phyloP scores from a whole-genome alignment of 2,797 vertebrate species.

The Pseudotriccus pelzelni region DNA sequence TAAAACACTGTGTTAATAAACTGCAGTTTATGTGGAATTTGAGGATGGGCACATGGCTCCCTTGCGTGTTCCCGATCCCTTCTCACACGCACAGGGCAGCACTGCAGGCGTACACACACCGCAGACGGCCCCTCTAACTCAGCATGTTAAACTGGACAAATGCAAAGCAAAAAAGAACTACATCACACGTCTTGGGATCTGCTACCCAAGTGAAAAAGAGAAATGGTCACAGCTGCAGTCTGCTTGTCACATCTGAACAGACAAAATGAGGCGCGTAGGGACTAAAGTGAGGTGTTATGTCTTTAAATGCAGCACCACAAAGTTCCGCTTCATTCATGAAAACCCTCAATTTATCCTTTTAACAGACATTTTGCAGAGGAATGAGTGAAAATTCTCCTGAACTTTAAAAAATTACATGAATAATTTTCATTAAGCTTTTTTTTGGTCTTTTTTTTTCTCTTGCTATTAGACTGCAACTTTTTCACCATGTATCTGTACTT shows the following conservation, averaged over 20 bases:
- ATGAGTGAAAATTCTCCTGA: neutral
- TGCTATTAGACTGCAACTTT: neutral
- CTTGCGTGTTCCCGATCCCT: rapidly evolving
- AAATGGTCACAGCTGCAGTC: neutral
- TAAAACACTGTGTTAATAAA: neutral
- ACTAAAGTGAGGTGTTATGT: neutral
- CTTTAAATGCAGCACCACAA: neutral
- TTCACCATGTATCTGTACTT: neutral
- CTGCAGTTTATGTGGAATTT: neutral
- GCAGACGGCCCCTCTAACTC: rapidly evolving
- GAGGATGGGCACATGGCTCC: neutral
- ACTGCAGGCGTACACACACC: rapidly evolving
- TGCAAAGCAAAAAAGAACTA: neutral
- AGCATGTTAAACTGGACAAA: neutral
- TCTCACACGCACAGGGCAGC: neutral
- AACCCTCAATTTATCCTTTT: neutral
- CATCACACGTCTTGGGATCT: neutral
- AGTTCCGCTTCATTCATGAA: neutral
- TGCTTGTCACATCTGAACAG: neutral
- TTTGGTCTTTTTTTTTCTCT: neutral
- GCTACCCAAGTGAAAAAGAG: neutral
- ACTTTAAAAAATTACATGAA: neutral
- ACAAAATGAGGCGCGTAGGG: rapidly evolving
- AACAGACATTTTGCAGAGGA: neutral
- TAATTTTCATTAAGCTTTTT: neutral